Conservation (phyloP, 2,888 invertebrate species). For the Isotomurus palustris region DNA sequence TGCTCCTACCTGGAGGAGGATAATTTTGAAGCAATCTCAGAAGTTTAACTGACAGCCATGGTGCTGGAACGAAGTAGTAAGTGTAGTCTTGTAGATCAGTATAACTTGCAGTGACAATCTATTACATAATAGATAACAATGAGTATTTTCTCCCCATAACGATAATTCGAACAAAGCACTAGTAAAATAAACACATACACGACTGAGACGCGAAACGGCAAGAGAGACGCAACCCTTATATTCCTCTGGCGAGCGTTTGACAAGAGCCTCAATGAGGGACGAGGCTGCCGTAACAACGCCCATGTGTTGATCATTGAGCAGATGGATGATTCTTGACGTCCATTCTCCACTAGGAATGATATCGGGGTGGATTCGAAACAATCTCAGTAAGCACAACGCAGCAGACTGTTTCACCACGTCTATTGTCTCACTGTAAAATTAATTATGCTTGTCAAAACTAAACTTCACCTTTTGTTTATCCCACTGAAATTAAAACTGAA, state of each 20-base stretch:
- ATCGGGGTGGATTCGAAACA: slow-evolving; percentile 92
- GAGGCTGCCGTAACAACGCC: slow-evolving; percentile 99
- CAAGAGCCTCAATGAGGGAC: slow-evolving; percentile 94
- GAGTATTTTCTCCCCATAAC: neutral
- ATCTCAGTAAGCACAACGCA: slow-evolving; percentile 87
- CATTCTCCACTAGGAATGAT: slow-evolving; percentile 96
- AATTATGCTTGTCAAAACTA: neutral
- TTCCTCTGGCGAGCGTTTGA: slow-evolving; percentile 97
- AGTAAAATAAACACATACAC: slow-evolving; percentile 55
- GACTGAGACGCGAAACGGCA: slow-evolving; percentile 92
- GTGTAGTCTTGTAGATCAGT: slow-evolving; percentile 99
- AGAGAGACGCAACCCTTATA: slow-evolving; percentile 98
- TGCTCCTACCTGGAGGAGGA: slow-evolving; percentile 74
- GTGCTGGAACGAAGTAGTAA: slow-evolving; percentile 99
- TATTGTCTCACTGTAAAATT: slow-evolving; percentile 79
- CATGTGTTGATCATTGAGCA: slow-evolving; percentile 95
- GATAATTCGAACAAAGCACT: neutral
- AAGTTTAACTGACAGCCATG: slow-evolving; percentile 98
- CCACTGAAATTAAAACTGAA: neutral
- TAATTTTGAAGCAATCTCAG: slow-evolving; percentile 95
- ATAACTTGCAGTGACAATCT: slow-evolving; percentile 98
- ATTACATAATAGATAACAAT: slow-evolving; percentile 41
- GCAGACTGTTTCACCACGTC: slow-evolving; percentile 99
- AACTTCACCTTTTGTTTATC: neutral
- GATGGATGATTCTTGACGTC: slow-evolving; percentile 97